phyloP scores from a whole-genome alignment of 1,140 invertebrate genomes.

The Euura lappo region DNA sequence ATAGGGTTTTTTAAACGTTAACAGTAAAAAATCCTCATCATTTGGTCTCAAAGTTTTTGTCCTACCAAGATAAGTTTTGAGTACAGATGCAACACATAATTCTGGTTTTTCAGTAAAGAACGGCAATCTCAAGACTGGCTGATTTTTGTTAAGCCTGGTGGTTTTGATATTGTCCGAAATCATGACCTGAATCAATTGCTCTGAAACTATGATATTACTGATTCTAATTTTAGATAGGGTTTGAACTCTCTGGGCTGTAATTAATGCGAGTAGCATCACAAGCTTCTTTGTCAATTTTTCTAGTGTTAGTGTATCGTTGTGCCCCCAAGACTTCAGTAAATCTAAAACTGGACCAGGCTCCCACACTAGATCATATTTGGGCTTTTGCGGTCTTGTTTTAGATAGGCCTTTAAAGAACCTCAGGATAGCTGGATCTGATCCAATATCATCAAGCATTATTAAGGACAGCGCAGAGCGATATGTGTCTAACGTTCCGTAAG shows the following conservation, averaged over 20 bases:
- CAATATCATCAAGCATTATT: constrained; percentile 11
- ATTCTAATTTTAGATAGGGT: constrained; percentile 21
- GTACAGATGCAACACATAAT: constrained; percentile 5
- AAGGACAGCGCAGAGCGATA: constrained; percentile 25
- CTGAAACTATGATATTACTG: constrained; percentile 10
- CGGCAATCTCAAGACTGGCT: constrained; percentile 20
- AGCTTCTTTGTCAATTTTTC: constrained; percentile 29
- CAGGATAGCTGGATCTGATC: constrained; percentile 26
- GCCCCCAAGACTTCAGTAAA: constrained; percentile 14
- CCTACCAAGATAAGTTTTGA: constrained; percentile 8
- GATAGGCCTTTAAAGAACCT: constrained; percentile 34
- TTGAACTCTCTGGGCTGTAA: constrained; percentile 23
- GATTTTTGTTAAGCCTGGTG: constrained; percentile 7
- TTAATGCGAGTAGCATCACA: constrained; percentile 30
- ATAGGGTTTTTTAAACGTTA: constrained; percentile 19
- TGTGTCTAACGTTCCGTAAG: constrained; percentile 22
- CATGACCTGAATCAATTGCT: constrained; percentile 15
- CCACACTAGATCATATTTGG: constrained; percentile 37
- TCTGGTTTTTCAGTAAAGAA: constrained; percentile 11
- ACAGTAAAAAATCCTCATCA: not conserved
- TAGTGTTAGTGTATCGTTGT: constrained; percentile 25
- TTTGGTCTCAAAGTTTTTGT: constrained; percentile 8
- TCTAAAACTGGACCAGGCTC: constrained; percentile 30
- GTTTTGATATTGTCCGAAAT: constrained; percentile 24
- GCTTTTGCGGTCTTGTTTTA: constrained; percentile 24